These are phyloP conservation scores for Chaetodon auriga DNA, from an alignment of 2,113 vertebrate species.

Conservation along the genomic window DNA sequence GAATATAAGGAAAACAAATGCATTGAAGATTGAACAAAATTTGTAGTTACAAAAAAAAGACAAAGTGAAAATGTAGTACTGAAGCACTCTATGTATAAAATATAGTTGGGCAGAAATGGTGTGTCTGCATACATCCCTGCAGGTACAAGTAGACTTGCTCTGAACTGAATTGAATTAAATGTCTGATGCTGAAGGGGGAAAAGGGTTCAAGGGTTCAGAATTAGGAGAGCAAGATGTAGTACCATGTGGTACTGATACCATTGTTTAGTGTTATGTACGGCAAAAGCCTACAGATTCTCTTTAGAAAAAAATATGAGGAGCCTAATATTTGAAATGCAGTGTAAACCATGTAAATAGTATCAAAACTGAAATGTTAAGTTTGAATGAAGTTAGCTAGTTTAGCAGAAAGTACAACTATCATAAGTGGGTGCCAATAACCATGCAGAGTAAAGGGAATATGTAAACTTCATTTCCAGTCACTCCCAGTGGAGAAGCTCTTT, in stretches of 20 bases:
- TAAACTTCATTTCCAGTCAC: background rate
- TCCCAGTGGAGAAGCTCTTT: constrained; percentile 7
- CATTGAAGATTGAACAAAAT: background rate
- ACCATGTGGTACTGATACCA: background rate
- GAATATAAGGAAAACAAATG: background rate
- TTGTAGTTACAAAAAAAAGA: background rate
- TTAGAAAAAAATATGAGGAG: background rate
- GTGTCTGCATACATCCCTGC: background rate
- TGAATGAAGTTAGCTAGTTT: background rate
- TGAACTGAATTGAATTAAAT: background rate
- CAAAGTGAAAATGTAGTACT: background rate
- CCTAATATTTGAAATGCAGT: background rate
- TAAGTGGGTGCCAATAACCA: background rate
- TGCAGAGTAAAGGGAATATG: background rate
- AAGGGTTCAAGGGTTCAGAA: background rate
- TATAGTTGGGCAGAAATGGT: background rate
- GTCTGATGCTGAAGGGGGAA: background rate
- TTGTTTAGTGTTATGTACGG: background rate
- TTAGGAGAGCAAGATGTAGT: background rate
- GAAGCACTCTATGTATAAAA: background rate
- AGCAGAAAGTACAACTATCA: background rate
- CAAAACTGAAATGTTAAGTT: background rate
- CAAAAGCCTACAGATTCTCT: background rate
- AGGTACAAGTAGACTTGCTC: background rate
- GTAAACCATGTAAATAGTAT: background rate